Percentiles rank a stretch among this genome's conserved stretches.
These are phyloP conservation scores for Rhagium mordax DNA, from an alignment of 2,888 invertebrate genomes.

Conservation along the genomic window DNA sequence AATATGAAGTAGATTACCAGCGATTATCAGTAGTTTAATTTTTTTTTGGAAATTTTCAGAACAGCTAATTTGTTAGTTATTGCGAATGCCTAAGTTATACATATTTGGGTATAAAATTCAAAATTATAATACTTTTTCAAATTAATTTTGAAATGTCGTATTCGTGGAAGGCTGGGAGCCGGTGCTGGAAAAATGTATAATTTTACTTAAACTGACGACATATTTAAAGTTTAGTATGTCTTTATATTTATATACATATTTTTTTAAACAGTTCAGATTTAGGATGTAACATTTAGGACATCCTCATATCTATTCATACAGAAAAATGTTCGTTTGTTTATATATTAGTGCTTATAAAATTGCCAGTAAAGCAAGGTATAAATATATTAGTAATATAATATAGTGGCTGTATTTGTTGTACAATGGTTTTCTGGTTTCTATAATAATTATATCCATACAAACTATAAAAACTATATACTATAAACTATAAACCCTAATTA, in stretches of 20 bases:
- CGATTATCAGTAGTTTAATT: too few species aligned
- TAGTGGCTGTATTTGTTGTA: slow-evolving; percentile 15
- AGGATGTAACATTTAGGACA: not conserved
- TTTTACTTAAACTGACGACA: slow-evolving; percentile 22
- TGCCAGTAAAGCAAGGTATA: slow-evolving; percentile 26
- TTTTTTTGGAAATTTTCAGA: too few species aligned
- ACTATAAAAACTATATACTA: too few species aligned
- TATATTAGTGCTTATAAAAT: slow-evolving; percentile 19
- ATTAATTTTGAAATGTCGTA: not conserved
- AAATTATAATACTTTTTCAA: too few species aligned
- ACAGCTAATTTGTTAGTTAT: too few species aligned
- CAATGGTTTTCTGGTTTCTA: not conserved
- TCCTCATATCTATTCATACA: not conserved
- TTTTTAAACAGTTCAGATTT: slow-evolving; percentile 6
- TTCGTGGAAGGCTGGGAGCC: not conserved
- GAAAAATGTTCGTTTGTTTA: slow-evolving; percentile 25
- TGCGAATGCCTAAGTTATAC: too few species aligned
- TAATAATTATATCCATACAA: not conserved
- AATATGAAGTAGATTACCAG: too few species aligned
- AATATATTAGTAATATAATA: not conserved
- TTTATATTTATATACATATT: not conserved
- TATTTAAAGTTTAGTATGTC: not conserved
- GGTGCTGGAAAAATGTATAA: slow-evolving; percentile 9
- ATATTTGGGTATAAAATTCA: too few species aligned
- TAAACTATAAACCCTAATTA: too few species aligned